Conservation (phyloP, 2,888 invertebrate species). For the Brenthis daphne region DNA sequence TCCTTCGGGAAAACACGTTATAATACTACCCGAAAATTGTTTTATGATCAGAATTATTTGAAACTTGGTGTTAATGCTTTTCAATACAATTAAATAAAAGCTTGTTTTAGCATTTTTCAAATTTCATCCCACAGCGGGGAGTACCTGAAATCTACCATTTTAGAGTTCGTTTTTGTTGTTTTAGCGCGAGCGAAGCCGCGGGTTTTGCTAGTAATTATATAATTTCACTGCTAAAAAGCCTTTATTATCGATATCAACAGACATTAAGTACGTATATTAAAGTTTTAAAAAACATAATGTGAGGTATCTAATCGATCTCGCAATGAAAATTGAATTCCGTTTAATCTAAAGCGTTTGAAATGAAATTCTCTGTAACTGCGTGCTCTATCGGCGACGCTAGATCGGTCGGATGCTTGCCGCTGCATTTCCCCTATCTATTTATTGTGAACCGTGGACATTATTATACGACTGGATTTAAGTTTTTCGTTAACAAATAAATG, state of each 20-base stretch:
- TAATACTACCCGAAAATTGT: too few species aligned
- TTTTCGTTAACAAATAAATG: neutral
- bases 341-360: slow-evolving; percentile 65
- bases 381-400: slow-evolving; percentile 68
- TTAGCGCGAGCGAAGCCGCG: too few species aligned
- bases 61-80: too few species aligned
- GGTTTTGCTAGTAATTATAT: too few species aligned
- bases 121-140: too few species aligned
- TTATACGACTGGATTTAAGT: slow-evolving; percentile 8
- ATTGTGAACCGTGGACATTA: slow-evolving; percentile 35
- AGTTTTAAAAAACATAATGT: slow-evolving; percentile 29
- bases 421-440: slow-evolving; percentile 49
- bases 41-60: too few species aligned
- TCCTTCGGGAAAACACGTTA: too few species aligned
- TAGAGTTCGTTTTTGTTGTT: too few species aligned
- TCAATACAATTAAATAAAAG: too few species aligned
- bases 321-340: slow-evolving; percentile 66
- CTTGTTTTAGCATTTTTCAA: too few species aligned
- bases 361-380: slow-evolving; percentile 69
- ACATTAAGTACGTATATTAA: slow-evolving; percentile 10
- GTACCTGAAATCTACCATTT: too few species aligned
- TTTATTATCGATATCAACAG: neutral
- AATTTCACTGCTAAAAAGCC: too few species aligned
- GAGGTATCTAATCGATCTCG: slow-evolving; percentile 41
- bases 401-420: slow-evolving; percentile 56